phyloP scores from a whole-genome alignment of 2,113 vertebrate genomes.

The Microtus ochrogaster region DNA sequence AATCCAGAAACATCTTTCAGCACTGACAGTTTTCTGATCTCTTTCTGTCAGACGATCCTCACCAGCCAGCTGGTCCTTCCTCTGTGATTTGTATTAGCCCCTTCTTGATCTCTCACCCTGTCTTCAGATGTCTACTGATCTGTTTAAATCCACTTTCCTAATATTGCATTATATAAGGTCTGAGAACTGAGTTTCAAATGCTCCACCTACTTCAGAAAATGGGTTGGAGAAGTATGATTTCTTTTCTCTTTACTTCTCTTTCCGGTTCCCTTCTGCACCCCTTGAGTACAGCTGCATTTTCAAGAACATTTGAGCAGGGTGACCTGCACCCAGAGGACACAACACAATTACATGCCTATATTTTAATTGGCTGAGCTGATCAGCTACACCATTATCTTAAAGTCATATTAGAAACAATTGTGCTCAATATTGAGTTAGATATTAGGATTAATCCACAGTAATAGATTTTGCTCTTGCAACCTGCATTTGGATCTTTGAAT shows the following conservation, averaged over 20 bases:
- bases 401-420: constrained; percentile 59
- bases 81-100: background rate
- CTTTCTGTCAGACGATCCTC: background rate
- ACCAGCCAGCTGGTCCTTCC: background rate
- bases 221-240: background rate
- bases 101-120: background rate
- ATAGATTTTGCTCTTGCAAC: constrained; percentile 45
- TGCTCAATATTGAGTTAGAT: constrained; percentile 55
- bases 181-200: background rate
- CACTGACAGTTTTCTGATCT: background rate
- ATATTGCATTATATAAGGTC: background rate
- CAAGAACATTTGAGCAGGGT: background rate
- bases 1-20: background rate
- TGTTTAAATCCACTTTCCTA: background rate
- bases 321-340: background rate
- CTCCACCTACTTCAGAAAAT: background rate
- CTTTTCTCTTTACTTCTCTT: background rate
- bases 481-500: constrained; percentile 50
- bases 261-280: no score
- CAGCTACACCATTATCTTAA: constrained; percentile 34
- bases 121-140: background rate
- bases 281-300: background rate
- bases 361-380: constrained; percentile 59
- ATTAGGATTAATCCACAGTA: background rate
- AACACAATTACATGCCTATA: background rate